These are phyloP conservation scores for Camelus dromedarius DNA, from an alignment of 2,113 vertebrate species.

Conservation along the genomic window DNA sequence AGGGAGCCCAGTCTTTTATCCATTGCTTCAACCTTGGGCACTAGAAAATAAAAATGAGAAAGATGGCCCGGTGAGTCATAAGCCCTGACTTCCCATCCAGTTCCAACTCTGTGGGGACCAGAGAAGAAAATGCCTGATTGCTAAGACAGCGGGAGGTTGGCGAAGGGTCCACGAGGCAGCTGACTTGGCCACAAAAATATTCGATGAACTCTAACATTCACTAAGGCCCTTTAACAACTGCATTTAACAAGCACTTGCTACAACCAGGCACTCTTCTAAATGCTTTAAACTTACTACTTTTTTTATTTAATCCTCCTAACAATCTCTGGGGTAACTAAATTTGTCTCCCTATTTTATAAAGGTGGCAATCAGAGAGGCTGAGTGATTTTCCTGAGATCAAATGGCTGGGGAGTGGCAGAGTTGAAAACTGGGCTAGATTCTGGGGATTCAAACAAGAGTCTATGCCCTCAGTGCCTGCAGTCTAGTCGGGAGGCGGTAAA, in stretches of 20 bases:
- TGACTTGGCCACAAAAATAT: not conserved
- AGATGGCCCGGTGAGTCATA: not conserved
- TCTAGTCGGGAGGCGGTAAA: not conserved
- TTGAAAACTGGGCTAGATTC: not conserved
- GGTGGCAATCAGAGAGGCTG: not conserved
- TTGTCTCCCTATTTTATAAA: not conserved
- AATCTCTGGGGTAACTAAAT: not conserved
- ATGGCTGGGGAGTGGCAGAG: not conserved
- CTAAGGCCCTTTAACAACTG: not conserved
- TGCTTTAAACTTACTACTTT: not conserved
- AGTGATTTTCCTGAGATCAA: not conserved
- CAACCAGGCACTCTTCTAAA: not conserved
- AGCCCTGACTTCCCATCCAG: not conserved
- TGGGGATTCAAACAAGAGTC: not conserved
- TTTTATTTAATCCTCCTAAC: not conserved
- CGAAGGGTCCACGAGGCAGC: not conserved
- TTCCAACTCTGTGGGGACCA: not conserved
- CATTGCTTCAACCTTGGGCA: slow-evolving; percentile 94
- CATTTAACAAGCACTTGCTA: not conserved
- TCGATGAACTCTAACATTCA: not conserved
- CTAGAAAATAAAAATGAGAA: slow-evolving; percentile 84
- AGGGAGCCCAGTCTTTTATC: slow-evolving; percentile 91
- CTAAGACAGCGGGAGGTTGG: fast-evolving
- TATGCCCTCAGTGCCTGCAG: not conserved
- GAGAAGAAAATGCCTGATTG: not conserved